Base-by-base conservation (phyloP, 64 coral and sea anemone species). In the Pocillopora damicornis region DNA sequence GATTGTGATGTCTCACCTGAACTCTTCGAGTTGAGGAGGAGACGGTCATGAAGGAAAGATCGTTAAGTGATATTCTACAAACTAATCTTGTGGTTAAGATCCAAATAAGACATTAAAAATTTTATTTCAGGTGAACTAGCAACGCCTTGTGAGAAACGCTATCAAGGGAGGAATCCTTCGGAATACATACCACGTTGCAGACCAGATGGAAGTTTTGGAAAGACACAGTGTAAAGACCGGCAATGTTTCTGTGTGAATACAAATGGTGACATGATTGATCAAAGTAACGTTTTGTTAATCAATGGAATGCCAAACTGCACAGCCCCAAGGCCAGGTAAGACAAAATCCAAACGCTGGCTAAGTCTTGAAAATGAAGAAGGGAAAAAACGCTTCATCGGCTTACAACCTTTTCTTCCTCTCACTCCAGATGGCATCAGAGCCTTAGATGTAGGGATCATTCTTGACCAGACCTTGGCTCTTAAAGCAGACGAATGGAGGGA, bases 231-330 rank as follows among this genome's bases (percentile, higher is more conserved):
- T 74, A 80, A 73, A 79, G 83, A 75, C 13, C 74, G 88, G 22
- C 88, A 93, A 17, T 96, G 94, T 36, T 96, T 90, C 61, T 96
- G 94, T 89, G 94, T 93, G 60, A 87, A 96, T 38, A 56, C 76
- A 58, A 87, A 92, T 34, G 94, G 94, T 12, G 86, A 26, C 35
- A 89, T 82, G 73, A 81, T 87, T 13, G 68, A 89, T 35, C 18
- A 66, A 71, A 93, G 90, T 9, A 60, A 75, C 25, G 82, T 96
- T 16, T 20, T 61, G 14, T 61, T 91, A 79, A 79, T 82, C 38
- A 85, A 91, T 68, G 90, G 90, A 68, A 86, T 14, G 18, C 90
- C 90, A 57, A 74, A 91, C 75, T 91, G 90, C 63, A 76, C 73
- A 57, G 65, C 81, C 9, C 20, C 81, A 15, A 63, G 63, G 45